Base-by-base conservation (phyloP, 2,888 invertebrate species). In the Drosophila quinaria region DNA sequence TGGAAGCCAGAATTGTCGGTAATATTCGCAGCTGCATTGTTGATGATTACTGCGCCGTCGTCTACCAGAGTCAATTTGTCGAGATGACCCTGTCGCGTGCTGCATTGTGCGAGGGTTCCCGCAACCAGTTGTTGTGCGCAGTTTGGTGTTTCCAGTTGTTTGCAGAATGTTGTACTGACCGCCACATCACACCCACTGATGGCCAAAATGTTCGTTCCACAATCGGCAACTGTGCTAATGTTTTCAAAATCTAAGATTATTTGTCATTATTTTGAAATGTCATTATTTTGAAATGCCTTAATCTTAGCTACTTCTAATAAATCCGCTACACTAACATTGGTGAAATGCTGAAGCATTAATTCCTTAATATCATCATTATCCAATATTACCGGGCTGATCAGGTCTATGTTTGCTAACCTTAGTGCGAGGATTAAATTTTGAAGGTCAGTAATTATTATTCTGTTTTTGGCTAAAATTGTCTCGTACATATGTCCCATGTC, bases 301-400 rank as follows among this genome's bases (percentile, higher is more conserved):
- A 66, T 54, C 3, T 4, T 42, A 29, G 49, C 22, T 17, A 66
- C 42, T 3, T 17, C 17, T 17, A 52, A 11, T 15, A 65, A 6
- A 4, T 47, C 59, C 0, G 31, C 8, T 44, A 64, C 10, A 10
- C 58, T 64, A 37, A 31, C 17, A 13, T 51, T 37, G n/a, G 58
- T 58, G 39, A 52, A 52, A 13, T 52, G 51, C n/a, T 65, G 17
- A 51, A 31, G 29, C 13, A 31, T 10, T 9, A 65, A 31, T 19
- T 65, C 44, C 2, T 31, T 39, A 13, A 47, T 19, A 11, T 62
- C 54, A 13, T 42, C 15, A 22, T 22, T 22, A 42, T 47, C 19
- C 8, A 65, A 4, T 3, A 65, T 60, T 4, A 42, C 13, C 1
- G 52, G 61, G 35, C 35, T 50, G 9, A 61, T 51, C 41, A 66